Percentiles rank a stretch among this genome's conserved stretches.
Conservation (phyloP, 2,888 invertebrate genomes). For the Caenorhabditis macrosperma region DNA sequence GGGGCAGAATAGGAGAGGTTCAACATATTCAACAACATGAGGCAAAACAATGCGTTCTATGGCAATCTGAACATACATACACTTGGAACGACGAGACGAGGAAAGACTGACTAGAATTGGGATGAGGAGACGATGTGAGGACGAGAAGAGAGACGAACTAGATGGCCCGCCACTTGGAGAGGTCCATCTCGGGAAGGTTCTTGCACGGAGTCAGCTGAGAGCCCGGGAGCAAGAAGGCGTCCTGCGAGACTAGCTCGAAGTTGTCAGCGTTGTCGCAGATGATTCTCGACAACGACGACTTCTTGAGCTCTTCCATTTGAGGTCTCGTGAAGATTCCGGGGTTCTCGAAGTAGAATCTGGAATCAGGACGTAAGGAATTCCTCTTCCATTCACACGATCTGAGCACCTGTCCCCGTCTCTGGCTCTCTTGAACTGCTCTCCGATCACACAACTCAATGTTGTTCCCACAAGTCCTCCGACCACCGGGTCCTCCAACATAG, state of each 20-base stretch:
- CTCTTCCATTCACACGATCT: background rate
- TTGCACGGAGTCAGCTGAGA: slow-evolving; percentile 73
- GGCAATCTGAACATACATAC: slow-evolving; percentile 55
- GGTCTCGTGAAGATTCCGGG: slow-evolving; percentile 78
- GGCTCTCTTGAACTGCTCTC: slow-evolving; percentile 82
- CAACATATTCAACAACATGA: slow-evolving; percentile 10
- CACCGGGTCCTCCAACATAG: slow-evolving; percentile 82
- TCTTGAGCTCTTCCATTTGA: slow-evolving; percentile 89
- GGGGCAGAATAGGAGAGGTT: background rate
- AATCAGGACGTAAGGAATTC: too few relatives aligned
- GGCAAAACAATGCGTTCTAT: slow-evolving; percentile 16
- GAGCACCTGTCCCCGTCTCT: slow-evolving; percentile 82
- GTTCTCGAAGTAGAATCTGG: slow-evolving; percentile 82
- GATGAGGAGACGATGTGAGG: slow-evolving; percentile 17
- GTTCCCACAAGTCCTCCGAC: slow-evolving; percentile 82
- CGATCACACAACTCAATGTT: slow-evolving; percentile 82
- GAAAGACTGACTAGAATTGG: slow-evolving; percentile 47
- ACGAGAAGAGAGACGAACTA: slow-evolving; percentile 8
- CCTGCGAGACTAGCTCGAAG: slow-evolving; percentile 69
- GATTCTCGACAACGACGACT: slow-evolving; percentile 89
- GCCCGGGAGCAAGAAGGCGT: slow-evolving; percentile 71
- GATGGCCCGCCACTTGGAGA: slow-evolving; percentile 76
- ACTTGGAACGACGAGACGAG: background rate
- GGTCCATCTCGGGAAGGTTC: slow-evolving; percentile 74
- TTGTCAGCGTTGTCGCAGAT: slow-evolving; percentile 87